Evolutionary conservation across 2,797 vertebrate genomes (phyloP).

Genomic region (Crocidura indochinensis): DNA sequence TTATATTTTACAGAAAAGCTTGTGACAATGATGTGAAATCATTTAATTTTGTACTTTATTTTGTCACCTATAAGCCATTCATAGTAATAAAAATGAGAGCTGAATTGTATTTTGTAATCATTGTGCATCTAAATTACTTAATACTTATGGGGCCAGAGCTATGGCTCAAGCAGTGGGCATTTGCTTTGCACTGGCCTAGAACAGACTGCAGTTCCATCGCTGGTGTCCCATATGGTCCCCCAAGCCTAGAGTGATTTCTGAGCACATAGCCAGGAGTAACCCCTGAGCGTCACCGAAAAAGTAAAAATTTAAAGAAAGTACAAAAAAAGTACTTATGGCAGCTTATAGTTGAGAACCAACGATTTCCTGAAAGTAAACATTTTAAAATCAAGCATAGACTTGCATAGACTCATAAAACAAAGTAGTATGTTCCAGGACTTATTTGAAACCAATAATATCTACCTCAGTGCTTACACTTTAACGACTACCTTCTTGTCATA

Average conservation of each 20-base stretch:
- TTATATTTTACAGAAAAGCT: not conserved
- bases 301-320: too few species aligned
- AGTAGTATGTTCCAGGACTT: not conserved
- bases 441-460: not conserved
- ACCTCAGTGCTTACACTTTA: not conserved
- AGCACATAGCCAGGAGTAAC: too few species aligned
- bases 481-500: not conserved
- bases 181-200: too few species aligned
- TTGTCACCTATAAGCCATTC: not conserved
- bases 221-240: too few species aligned
- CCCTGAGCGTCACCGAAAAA: too few species aligned
- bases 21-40: not conserved
- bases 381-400: not conserved
- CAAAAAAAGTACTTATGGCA: not conserved
- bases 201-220: too few species aligned
- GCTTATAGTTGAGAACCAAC: not conserved
- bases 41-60: constrained; percentile 37
- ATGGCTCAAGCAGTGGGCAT: too few species aligned
- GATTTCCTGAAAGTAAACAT: not conserved
- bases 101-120: not conserved
- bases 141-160: too few species aligned
- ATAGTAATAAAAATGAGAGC: not conserved
- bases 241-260: too few species aligned
- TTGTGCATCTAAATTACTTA: too few species aligned
- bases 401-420: not conserved